phyloP scores from a whole-genome alignment of 2,888 invertebrate species.

The Rugalucina vietnamica region DNA sequence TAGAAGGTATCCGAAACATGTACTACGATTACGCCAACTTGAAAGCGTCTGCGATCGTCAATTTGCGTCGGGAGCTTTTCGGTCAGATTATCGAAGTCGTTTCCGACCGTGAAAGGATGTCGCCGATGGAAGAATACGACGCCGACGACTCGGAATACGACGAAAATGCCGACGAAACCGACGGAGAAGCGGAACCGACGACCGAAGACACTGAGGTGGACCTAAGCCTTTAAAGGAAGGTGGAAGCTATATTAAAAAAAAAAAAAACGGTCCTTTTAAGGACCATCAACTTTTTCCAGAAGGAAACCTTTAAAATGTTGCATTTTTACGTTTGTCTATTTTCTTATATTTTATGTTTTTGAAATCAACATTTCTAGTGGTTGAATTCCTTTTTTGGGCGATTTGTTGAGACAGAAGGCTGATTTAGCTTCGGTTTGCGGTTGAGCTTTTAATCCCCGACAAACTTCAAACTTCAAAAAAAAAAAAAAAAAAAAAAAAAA shows the following conservation, averaged over 20 bases:
- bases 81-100: constrained; percentile 60
- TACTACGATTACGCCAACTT: constrained; percentile 61
- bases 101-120: constrained; percentile 19
- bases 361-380: too few species aligned
- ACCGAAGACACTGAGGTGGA: constrained; percentile 1
- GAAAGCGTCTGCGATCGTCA: constrained; percentile 54
- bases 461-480: too few species aligned
- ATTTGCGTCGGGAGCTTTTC: constrained; percentile 51
- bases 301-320: too few species aligned
- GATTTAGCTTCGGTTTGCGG: too few species aligned
- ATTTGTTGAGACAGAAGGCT: too few species aligned
- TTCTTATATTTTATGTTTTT: too few species aligned
- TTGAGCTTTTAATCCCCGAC: too few species aligned
- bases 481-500: too few species aligned
- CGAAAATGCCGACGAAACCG: neutral
- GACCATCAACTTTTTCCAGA: constrained; percentile 26
- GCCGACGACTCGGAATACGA: neutral
- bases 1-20: constrained; percentile 60
- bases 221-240: neutral
- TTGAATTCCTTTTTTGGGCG: too few species aligned
- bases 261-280: constrained; percentile 44
- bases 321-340: too few species aligned
- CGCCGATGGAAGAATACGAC: constrained; percentile 14
- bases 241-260: neutral
- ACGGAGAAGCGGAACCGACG: neutral